Percentiles rank a stretch among this genome's conserved stretches.
phyloP scores from a whole-genome alignment of 2,113 vertebrate genomes.

The Bagarius yarrelli region DNA sequence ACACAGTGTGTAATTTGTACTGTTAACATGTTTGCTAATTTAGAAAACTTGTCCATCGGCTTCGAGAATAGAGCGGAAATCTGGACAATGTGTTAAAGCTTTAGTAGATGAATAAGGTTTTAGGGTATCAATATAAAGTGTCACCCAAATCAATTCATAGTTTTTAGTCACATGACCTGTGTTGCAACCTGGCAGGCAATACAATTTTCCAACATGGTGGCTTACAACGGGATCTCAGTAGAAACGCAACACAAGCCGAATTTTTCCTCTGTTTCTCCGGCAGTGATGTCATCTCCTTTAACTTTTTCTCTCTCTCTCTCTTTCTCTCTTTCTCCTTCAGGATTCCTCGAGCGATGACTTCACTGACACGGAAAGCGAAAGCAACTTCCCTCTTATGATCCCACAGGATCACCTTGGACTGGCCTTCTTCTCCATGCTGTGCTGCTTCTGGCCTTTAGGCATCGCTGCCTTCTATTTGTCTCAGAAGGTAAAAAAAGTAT shows the following conservation, averaged over 20 bases:
- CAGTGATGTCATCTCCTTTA: neutral
- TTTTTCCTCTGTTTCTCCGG: neutral
- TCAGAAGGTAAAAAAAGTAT: slow-evolving; percentile 75
- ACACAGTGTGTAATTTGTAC: no score
- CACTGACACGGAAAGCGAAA: slow-evolving; percentile 79
- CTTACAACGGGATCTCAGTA: no score
- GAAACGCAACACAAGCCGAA: no score
- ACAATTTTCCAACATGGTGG: no score
- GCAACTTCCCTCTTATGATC: slow-evolving; percentile 77
- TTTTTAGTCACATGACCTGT: no score
- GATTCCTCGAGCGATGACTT: slow-evolving; percentile 79
- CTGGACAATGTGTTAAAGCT: neutral
- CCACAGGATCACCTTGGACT: slow-evolving; percentile 85
- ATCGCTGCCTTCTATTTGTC: slow-evolving; percentile 88
- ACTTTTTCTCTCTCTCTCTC: neutral
- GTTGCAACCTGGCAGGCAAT: no score
- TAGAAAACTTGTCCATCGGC: neutral
- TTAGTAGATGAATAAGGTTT: neutral
- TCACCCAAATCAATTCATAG: no score
- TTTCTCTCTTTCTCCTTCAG: slow-evolving; percentile 54
- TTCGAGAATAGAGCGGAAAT: neutral
- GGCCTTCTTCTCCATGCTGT: slow-evolving; percentile 89
- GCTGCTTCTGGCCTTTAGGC: slow-evolving; percentile 89
- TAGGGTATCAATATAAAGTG: no score
- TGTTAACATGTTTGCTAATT: neutral